Evolutionary conservation across 2,797 vertebrate species (phyloP), one percentile per base, ranked within the genome.

Genomic region (Melanogrammus aeglefinus): DNA sequence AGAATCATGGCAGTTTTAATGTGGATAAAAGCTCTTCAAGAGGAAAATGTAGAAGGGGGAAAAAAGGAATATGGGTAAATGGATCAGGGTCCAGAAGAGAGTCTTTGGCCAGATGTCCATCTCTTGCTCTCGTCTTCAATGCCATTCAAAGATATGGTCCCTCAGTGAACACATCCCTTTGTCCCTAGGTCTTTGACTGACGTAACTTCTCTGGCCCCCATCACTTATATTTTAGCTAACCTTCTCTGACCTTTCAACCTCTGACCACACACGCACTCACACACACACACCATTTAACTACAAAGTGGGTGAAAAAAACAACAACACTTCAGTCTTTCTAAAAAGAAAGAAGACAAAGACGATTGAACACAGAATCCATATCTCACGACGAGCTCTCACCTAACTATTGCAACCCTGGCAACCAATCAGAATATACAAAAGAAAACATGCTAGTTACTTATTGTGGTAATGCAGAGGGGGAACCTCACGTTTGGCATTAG

Each of bases 381-480:
- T 6, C 47, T 57, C 16, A 57, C 47, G 14, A 4, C 47, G 47
- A 57, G 47, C 16, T 21, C 16, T 57, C 18, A 21, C 47, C 47
- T 57, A 57, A 21, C 47, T 57, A 57, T 57, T 57, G 47, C 47
- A 57, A 57, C n/a, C 57, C 57, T 63, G 57, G 21, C 57, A 24
- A 63, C 57, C 57, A 63, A 63, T 63, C 57, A 63, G 6, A 63
- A 63, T 63, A 63, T 63, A 63, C 57, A 63, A 63, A 63, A 8
- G 16, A 57, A 63, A 63, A 24, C 57, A 63, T 63, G 57, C 57
- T 63, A 63, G 57, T 63, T 63, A 63, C 57, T 63, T 63, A 63
- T 63, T 63, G 57, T 63, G 57, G 57, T 63, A 63, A 63, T 63
- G 57, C 57, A 24, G 57, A 63, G 57, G 35, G 35, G 57, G 10